These are phyloP conservation scores for Tragelaphus buxtoni DNA, from an alignment of 2,113 vertebrate species.

Conservation along the genomic window DNA sequence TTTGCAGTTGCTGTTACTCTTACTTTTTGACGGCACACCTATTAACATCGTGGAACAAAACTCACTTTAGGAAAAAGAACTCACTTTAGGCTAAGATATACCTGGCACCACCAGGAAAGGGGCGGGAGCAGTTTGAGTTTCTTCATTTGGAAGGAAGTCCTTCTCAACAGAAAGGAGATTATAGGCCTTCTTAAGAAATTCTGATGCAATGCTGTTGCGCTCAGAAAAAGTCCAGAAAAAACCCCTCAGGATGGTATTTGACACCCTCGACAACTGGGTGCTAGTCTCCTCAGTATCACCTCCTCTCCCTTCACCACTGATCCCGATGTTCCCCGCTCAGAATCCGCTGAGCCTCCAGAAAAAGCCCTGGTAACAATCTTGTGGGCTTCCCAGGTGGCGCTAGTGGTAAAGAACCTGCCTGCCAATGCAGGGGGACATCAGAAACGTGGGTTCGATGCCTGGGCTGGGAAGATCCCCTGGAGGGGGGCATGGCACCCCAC, in stretches of 20 bases:
- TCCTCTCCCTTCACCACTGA: not conserved
- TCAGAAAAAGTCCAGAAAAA: not conserved
- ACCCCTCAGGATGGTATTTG: too few species aligned
- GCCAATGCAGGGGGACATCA: not conserved
- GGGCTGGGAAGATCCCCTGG: not conserved
- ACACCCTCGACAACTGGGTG: not conserved
- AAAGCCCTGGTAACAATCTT: not conserved
- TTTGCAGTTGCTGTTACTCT: not conserved
- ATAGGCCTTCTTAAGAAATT: not conserved
- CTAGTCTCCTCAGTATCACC: not conserved
- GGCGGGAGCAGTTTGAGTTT: not conserved
- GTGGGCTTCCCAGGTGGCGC: not conserved
- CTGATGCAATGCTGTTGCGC: rapidly evolving
- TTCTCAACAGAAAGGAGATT: not conserved
- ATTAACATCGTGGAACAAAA: not conserved
- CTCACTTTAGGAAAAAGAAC: not conserved
- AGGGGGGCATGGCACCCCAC: not conserved
- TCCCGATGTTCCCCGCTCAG: not conserved
- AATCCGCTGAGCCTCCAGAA: not conserved
- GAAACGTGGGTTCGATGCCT: not conserved
- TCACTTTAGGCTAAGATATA: not conserved
- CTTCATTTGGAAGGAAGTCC: not conserved
- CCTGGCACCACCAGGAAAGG: not conserved
- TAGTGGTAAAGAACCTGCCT: not conserved
- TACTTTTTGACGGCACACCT: not conserved